phyloP scores from a whole-genome alignment of 2,888 invertebrate genomes.

The Eledona agricola region DNA sequence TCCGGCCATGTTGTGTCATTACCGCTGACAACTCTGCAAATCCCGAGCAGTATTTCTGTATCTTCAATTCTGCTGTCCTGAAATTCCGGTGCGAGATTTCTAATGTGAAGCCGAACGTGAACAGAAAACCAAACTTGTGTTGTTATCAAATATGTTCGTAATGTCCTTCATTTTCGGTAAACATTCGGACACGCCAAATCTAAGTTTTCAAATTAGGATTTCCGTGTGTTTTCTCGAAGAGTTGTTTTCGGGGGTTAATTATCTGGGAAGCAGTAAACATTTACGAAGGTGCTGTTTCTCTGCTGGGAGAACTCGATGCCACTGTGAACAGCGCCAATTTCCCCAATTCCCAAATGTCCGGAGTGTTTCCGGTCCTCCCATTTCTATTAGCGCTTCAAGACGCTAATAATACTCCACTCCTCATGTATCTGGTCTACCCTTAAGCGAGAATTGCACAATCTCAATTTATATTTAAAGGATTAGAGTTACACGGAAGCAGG shows the following conservation, averaged over 20 bases:
- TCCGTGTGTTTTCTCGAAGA: conserved; percentile 16
- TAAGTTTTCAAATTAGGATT: conserved; percentile 32
- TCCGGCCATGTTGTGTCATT: no score
- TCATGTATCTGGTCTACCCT: conserved; percentile 21
- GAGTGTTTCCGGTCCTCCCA: conserved; percentile 46
- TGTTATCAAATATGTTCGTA: conserved; percentile 1
- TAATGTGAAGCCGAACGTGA: conserved; percentile 28
- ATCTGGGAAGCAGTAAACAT: conserved; percentile 42
- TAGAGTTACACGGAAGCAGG: conserved; percentile 2
- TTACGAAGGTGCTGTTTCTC: conserved; percentile 37
- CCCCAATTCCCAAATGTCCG: conserved; percentile 46
- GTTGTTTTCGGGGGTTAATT: conserved; percentile 39
- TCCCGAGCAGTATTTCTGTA: no score
- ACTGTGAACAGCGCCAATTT: conserved; percentile 39
- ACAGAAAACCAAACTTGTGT: conserved; percentile 5
- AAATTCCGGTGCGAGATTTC: conserved; percentile 22
- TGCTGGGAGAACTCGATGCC: conserved; percentile 29
- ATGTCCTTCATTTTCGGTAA: conserved; percentile 15
- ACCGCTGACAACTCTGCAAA: no score
- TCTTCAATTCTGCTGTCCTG: conserved; percentile 23
- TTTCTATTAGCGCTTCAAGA: conserved; percentile 43
- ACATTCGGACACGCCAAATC: conserved; percentile 14
- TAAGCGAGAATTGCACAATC: conserved; percentile 14
- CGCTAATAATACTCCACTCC: conserved; percentile 20
- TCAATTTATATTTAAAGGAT: conserved; percentile 11